Conservation (phyloP, 2,113 vertebrate species). For the Elaphurus davidianus region DNA sequence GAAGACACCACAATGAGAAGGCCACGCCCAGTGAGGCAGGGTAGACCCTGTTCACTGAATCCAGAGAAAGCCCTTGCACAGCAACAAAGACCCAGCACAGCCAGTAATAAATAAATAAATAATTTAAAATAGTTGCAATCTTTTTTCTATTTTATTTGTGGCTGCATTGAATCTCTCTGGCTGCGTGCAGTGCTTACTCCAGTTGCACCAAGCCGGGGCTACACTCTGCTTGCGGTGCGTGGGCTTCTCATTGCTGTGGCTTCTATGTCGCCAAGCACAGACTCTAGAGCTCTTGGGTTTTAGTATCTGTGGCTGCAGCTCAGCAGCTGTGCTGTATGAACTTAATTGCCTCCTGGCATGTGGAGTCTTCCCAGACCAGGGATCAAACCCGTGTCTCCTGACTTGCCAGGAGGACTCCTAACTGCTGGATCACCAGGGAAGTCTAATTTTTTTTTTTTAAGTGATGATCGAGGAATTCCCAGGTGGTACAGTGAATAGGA, state of each 20-base stretch:
- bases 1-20: neutral
- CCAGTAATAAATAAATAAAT: neutral
- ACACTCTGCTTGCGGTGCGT: neutral
- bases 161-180: neutral
- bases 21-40: neutral
- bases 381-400: neutral
- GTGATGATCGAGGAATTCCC: neutral
- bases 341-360: neutral
- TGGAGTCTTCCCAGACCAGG: neutral
- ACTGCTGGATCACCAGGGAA: neutral
- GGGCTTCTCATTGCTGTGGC: neutral
- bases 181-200: neutral
- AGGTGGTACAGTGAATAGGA: neutral
- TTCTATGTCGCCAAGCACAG: neutral
- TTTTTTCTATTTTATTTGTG: neutral
- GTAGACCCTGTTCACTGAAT: neutral
- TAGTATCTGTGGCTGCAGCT: neutral
- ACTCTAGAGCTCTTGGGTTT: neutral
- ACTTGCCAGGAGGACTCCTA: neutral
- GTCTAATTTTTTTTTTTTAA: neutral
- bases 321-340: neutral
- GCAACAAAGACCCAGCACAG: neutral
- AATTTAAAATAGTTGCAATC: neutral
- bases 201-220: neutral
- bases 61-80: neutral